Percentiles rank a stretch among this genome's conserved stretches.
phyloP scores from a whole-genome alignment of 2,113 vertebrate genomes.

The Mionectes macconnelli region DNA sequence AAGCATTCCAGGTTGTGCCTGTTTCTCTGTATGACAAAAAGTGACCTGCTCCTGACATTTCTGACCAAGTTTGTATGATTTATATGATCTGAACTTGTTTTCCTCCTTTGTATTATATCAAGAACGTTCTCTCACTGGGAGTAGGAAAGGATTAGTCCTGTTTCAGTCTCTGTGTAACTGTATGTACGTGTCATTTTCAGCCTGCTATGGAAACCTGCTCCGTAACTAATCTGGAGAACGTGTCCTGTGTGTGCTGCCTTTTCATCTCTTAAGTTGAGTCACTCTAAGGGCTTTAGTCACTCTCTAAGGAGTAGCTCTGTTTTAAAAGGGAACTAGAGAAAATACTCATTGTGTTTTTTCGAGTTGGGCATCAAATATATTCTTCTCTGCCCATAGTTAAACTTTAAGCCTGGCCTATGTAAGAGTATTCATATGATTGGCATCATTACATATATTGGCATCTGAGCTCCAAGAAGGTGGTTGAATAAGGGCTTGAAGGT shows the following conservation, averaged over 20 bases:
- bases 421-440: not conserved
- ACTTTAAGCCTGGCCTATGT: not conserved
- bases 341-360: not conserved
- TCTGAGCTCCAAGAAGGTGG: not conserved
- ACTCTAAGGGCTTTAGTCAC: not conserved
- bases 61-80: not conserved
- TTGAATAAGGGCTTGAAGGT: not conserved
- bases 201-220: not conserved
- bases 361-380: not conserved
- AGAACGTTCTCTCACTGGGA: not conserved
- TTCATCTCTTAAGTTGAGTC: not conserved
- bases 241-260: not conserved
- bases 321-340: not conserved
- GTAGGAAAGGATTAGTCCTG: not conserved
- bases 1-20: not conserved
- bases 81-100: fast-evolving
- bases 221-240: not conserved
- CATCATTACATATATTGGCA: too few relatives aligned
- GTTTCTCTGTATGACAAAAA: not conserved
- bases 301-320: not conserved
- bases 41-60: not conserved
- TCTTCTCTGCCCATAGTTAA: not conserved
- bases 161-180: not conserved
- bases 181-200: not conserved
- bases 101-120: not conserved